Conservation (phyloP, 2,113 vertebrate genomes). For the Pseudorectes ferrugineus region DNA sequence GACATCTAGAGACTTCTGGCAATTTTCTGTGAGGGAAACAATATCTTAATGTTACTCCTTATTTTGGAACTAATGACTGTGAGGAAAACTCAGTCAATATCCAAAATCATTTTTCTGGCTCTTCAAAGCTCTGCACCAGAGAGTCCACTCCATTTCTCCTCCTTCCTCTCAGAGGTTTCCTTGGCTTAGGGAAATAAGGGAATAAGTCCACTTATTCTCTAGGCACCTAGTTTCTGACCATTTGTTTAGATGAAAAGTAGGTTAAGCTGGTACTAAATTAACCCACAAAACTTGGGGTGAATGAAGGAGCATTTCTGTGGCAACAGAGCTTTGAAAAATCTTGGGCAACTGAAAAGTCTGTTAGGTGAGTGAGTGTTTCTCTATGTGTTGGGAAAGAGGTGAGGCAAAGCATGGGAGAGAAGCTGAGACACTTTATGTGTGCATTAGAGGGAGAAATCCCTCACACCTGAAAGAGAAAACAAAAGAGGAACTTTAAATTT, state of each 20-base stretch:
- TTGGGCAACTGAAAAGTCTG: neutral
- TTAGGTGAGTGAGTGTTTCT: neutral
- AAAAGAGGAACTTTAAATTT: neutral
- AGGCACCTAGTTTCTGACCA: neutral
- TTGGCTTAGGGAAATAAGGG: neutral
- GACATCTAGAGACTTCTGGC: neutral
- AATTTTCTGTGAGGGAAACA: neutral
- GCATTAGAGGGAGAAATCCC: neutral
- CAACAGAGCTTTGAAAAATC: neutral
- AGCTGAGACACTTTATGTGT: neutral
- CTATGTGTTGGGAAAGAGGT: rapidly evolving
- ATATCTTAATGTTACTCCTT: neutral
- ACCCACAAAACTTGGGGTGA: neutral
- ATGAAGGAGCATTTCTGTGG: neutral
- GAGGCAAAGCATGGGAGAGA: neutral
- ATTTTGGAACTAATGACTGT: no score
- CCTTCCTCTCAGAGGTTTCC: neutral
- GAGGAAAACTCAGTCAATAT: neutral
- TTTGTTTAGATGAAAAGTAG: neutral
- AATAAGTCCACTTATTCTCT: neutral
- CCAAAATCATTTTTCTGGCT: neutral
- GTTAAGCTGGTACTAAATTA: neutral
- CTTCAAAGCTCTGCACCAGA: neutral
- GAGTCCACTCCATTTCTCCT: neutral
- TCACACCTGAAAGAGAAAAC: neutral